Percentiles rank a stretch among this genome's conserved stretches.
These are phyloP conservation scores for Tetropium fuscum DNA, from an alignment of 2,888 invertebrate species.

Conservation along the genomic window DNA sequence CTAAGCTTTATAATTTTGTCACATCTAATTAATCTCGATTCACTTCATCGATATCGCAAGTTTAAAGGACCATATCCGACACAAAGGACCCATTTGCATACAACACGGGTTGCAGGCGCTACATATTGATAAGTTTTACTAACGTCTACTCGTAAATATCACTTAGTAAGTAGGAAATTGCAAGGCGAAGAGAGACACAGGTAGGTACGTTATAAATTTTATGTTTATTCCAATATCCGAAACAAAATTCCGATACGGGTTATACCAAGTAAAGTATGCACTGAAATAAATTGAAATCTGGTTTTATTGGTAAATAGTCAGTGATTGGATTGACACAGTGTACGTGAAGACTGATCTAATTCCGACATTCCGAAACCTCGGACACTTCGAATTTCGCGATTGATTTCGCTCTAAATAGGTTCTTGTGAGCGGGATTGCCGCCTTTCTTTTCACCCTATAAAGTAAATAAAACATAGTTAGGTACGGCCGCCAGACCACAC, in stretches of 20 bases:
- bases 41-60: too few species aligned
- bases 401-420: conserved; percentile 19
- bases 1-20: too few species aligned
- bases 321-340: conserved; percentile 20
- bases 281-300: conserved; percentile 22
- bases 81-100: too few species aligned
- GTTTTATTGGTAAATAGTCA: conserved; percentile 23
- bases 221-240: conserved; percentile 10
- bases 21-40: too few species aligned
- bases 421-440: conserved; percentile 5
- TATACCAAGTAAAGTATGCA: neutral
- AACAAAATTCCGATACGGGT: neutral
- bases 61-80: too few species aligned
- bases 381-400: conserved; percentile 21
- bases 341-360: conserved; percentile 16
- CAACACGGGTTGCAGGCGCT: too few species aligned
- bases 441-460: too few species aligned
- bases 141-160: neutral
- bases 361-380: conserved; percentile 24
- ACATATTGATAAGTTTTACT: too few species aligned
- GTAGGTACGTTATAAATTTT: conserved; percentile 13
- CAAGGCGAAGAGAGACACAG: conserved; percentile 6
- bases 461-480: too few species aligned
- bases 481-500: too few species aligned
- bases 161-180: conserved; percentile 11